phyloP scores from a whole-genome alignment of 1,140 invertebrate genomes.

The Cyphomyrmex costatus region DNA sequence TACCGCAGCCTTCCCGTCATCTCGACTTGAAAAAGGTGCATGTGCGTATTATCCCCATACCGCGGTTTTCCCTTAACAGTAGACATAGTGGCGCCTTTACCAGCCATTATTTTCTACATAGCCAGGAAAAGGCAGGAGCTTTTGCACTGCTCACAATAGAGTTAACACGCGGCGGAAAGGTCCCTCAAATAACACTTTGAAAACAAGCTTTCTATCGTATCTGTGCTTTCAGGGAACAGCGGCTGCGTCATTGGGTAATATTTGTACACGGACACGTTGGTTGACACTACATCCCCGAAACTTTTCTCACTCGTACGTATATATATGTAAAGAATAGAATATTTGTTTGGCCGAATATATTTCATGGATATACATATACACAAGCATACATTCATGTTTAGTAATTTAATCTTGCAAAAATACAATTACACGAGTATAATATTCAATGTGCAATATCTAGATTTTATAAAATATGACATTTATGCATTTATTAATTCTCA shows the following conservation, averaged over 20 bases:
- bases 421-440: background rate
- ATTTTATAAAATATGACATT: background rate
- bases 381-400: background rate
- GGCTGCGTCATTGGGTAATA: slow-evolving; percentile 4
- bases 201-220: slow-evolving; percentile 52
- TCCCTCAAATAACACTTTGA: slow-evolving; percentile 44
- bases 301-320: background rate
- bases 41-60: slow-evolving; percentile 51
- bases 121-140: slow-evolving; percentile 31
- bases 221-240: slow-evolving; percentile 40
- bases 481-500: background rate
- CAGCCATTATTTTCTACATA: slow-evolving; percentile 56
- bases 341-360: background rate
- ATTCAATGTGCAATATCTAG: background rate
- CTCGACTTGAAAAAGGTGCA: slow-evolving; percentile 44
- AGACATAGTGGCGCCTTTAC: slow-evolving; percentile 54
- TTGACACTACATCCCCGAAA: slow-evolving; percentile 19
- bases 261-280: slow-evolving; percentile 20
- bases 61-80: slow-evolving; percentile 45
- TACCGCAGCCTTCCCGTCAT: slow-evolving; percentile 6
- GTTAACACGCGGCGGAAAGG: slow-evolving; percentile 25
- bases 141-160: slow-evolving; percentile 50
- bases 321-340: background rate
- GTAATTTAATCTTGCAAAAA: background rate
- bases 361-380: background rate